Percentiles rank a stretch among this genome's conserved stretches.
These are phyloP conservation scores for Cremastinae sp. DNA, from an alignment of 2,888 invertebrate genomes.

Conservation along the genomic window DNA sequence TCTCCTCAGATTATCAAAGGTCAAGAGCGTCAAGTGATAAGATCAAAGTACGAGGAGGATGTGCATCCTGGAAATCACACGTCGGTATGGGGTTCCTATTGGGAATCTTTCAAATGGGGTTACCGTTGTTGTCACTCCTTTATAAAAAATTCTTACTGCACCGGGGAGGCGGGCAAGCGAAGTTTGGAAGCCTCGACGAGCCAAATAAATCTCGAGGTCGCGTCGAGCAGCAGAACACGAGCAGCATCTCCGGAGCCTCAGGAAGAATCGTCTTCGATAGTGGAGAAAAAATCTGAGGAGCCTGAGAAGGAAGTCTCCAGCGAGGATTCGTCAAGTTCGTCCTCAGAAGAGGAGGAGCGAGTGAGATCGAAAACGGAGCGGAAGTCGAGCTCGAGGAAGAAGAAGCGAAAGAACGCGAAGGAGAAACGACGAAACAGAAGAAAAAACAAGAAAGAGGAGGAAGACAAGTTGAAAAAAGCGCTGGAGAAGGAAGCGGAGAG, in stretches of 20 bases:
- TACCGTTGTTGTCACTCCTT: slow-evolving; percentile 97
- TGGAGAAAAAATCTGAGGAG: slow-evolving; percentile 68
- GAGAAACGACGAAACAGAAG: slow-evolving; percentile 79
- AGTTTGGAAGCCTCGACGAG: slow-evolving; percentile 61
- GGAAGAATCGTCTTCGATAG: slow-evolving; percentile 40
- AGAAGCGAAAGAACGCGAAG: slow-evolving; percentile 81
- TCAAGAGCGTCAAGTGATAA: slow-evolving; percentile 91
- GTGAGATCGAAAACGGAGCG: slow-evolving; percentile 77
- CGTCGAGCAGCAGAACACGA: slow-evolving; percentile 19
- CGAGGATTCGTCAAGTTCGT: slow-evolving; percentile 78
- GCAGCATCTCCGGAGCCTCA: slow-evolving; percentile 64
- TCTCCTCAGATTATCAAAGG: slow-evolving; percentile 84
- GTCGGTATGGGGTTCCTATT: slow-evolving; percentile 97
- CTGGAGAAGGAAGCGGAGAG: slow-evolving; percentile 84
- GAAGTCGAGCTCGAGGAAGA: slow-evolving; percentile 81
- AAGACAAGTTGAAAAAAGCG: slow-evolving; percentile 85
- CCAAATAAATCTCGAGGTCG: background rate
- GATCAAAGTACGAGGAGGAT: slow-evolving; percentile 97
- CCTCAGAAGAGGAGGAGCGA: slow-evolving; percentile 81
- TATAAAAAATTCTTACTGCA: slow-evolving; percentile 94
- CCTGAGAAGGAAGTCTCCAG: slow-evolving; percentile 67
- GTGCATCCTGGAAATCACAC: slow-evolving; percentile 95
- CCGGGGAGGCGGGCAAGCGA: slow-evolving; percentile 86
- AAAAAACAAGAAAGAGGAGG: slow-evolving; percentile 76
- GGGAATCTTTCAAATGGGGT: slow-evolving; percentile 97